Evolutionary conservation across 2,113 vertebrate genomes (phyloP).

Genomic region (Dipodomys ordii): DNA sequence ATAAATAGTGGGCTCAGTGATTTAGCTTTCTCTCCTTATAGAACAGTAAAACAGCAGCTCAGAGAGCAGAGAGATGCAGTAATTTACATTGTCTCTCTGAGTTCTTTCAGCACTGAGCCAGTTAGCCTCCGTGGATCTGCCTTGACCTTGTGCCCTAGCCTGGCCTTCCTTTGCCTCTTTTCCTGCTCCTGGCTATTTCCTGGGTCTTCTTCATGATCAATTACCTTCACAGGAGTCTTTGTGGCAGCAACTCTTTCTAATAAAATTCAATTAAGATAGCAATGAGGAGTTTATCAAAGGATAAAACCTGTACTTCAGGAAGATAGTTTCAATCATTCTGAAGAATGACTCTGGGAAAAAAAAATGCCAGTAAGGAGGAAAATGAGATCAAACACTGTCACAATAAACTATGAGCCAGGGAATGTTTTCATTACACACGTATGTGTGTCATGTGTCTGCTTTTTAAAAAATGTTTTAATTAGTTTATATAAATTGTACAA

Average conservation of each 20-base stretch:
- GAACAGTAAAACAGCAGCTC: neutral
- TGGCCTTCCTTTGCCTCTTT: neutral
- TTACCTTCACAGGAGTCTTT: neutral
- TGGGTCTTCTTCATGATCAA: neutral
- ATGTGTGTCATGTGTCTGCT: too few species aligned
- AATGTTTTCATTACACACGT: neutral
- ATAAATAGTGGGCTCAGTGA: neutral
- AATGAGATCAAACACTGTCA: constrained; percentile 17
- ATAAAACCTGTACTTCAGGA: neutral
- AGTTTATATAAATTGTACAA: too few species aligned
- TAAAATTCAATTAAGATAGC: neutral
- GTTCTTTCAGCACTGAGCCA: neutral
- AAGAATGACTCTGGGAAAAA: neutral
- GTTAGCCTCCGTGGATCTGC: neutral
- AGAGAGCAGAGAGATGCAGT: neutral
- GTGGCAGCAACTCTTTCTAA: constrained; percentile 3
- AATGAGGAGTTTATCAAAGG: neutral
- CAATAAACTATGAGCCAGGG: neutral
- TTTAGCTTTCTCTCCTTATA: neutral
- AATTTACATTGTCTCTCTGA: neutral
- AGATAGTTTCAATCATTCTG: neutral
- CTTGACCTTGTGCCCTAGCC: neutral
- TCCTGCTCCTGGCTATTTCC: neutral
- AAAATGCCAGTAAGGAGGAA: neutral
- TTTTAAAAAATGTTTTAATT: too few species aligned